Base-by-base conservation (phyloP, 2,888 invertebrate species). In the Agonopterix arenella region DNA sequence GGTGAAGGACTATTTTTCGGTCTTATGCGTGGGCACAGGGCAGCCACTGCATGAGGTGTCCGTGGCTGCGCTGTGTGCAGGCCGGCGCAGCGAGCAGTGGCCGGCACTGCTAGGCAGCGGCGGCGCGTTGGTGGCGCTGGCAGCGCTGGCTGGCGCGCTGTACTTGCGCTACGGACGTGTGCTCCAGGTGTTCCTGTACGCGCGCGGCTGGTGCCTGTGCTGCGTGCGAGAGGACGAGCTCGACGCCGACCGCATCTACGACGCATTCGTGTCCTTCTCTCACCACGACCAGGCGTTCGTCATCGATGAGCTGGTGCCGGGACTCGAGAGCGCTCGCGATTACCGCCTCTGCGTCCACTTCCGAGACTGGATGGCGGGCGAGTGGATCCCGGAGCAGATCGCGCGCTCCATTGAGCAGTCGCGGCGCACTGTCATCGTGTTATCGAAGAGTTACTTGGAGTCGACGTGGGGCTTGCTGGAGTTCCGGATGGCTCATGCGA, bases 191-290 rank as follows among this genome's bases (percentile, higher is more conserved):
- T 61, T 53, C 3, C 55, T 71, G 1, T 53, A 61, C 50, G 36
- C 60, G 10, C 42, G 49, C 42, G 50, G 60, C 45, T 2, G 51
- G 53, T 36, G 61, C 45, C 52, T 56, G 2, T 54, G 56, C 49
- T 46, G 62, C 43, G 0, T 61, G 47, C 47, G 54, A 0, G 61
- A 59, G 1, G 59, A 63, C 3, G 52, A 58, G 3, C 16, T 53
- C 2, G 65, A 62, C 57, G 56, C 67, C 1, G 63, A 61, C 59
- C 62, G 61, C n/a, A 44, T 36, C 10, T 96, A 93, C 71, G 96
- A 97, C 70, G 95, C 94, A 0, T 96, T 96, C 70, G 88, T 97
- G 48, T 95, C 95, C 56, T 96, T 93, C 70, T 93, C 95, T 0
- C 93, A 95, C 65, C 90, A 92, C 66, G 96, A 96, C 68, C 93